phyloP scores from a whole-genome alignment of 2,797 vertebrate species.

The Pantherophis vulpinus region DNA sequence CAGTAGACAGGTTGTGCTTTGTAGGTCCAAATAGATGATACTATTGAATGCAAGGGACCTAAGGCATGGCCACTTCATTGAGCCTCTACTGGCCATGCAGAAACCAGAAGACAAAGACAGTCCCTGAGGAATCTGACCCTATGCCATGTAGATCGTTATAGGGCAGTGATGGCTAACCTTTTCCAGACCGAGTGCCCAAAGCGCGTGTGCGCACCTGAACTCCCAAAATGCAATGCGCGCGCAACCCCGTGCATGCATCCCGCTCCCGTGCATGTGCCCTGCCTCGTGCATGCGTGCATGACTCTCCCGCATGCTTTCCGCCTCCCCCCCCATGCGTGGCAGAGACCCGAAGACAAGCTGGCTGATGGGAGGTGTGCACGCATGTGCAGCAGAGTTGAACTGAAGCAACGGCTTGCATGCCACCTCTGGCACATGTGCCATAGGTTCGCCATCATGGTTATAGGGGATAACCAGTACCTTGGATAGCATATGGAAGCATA shows the following conservation, averaged over 20 bases:
- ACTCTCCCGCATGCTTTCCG: fast-evolving
- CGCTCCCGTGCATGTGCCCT: too few species aligned
- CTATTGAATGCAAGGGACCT: neutral
- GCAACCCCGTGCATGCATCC: too few species aligned
- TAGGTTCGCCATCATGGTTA: neutral
- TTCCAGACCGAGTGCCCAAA: too few species aligned
- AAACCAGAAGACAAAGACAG: neutral
- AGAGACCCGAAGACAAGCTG: too few species aligned
- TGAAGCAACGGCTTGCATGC: too few species aligned
- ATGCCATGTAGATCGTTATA: neutral
- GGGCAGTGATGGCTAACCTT: neutral
- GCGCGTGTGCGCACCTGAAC: too few species aligned
- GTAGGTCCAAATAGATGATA: neutral
- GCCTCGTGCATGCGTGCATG: too few species aligned
- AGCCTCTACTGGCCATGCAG: neutral
- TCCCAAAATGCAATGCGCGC: too few species aligned
- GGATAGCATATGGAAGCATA: neutral
- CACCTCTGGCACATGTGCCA: too few species aligned
- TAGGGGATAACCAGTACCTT: neutral
- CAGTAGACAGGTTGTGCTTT: neutral
- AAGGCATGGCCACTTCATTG: neutral
- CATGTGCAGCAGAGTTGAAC: too few species aligned
- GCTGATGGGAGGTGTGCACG: too few species aligned
- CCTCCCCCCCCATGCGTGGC: too few species aligned
- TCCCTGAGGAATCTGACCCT: neutral